Percentiles rank a stretch among this genome's conserved stretches.
Evolutionary conservation across 2,888 invertebrate species (phyloP).

Genomic region (Trichogramma dendrolimi): DNA sequence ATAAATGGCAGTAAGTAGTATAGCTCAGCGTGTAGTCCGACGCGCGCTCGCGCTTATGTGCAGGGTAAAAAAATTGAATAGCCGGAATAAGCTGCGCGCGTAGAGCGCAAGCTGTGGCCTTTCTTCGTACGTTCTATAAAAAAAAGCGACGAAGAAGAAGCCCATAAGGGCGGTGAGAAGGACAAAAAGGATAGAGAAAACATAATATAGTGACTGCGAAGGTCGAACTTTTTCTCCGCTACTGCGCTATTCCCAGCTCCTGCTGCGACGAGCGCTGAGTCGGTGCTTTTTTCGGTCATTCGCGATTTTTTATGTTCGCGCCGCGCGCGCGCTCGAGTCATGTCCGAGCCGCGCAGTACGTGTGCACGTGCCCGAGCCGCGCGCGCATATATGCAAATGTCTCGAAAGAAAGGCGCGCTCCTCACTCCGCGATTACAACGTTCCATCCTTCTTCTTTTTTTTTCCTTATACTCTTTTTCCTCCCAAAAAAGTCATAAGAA

Average conservation of each 20-base stretch:
- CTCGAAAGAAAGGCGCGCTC: no score
- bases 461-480: no score
- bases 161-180: not conserved
- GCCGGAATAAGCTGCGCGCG: not conserved
- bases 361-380: no score
- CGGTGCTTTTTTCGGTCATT: conserved; percentile 18
- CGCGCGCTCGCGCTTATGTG: not conserved
- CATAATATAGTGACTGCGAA: not conserved
- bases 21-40: not conserved
- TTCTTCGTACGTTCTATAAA: conserved; percentile 5
- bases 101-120: conserved; percentile 20
- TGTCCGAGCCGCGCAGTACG: not conserved
- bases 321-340: conserved; percentile 13
- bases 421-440: no score
- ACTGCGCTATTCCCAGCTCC: not conserved
- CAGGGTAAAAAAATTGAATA: conserved; percentile 21
- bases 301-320: conserved; percentile 19
- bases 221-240: no score
- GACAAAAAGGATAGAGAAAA: conserved; percentile 1
- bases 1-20: no score
- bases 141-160: conserved; percentile 2
- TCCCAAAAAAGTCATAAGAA: no score
- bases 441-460: no score
- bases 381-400: no score
- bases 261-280: conserved; percentile 19